A percentile compares a stretch with the other conserved stretches of the same genome.
These are phyloP conservation scores for Epiblema foenella DNA, from an alignment of 2,888 invertebrate species.

Conservation along the genomic window DNA sequence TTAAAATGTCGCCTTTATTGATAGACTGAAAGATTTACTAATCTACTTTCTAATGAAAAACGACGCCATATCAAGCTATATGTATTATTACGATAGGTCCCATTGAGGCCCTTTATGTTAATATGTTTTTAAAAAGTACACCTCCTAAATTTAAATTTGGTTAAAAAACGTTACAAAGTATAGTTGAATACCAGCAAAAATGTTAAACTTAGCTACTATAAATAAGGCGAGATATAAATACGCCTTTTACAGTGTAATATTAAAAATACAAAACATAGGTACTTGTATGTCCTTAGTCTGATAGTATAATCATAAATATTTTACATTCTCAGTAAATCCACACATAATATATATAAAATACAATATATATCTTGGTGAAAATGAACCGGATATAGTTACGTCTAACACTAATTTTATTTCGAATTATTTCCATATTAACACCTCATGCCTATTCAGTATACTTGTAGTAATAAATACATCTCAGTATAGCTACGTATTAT, in stretches of 20 bases:
- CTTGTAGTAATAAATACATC: background rate
- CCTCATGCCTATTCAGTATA: background rate
- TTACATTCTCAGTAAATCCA: background rate
- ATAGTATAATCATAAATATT: background rate
- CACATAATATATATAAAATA: background rate
- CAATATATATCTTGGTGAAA: background rate
- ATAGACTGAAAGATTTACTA: background rate
- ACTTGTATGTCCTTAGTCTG: too few relatives aligned
- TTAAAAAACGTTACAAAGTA: too few relatives aligned
- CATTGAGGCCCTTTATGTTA: too few relatives aligned
- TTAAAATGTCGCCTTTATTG: background rate
- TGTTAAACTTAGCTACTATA: background rate
- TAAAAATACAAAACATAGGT: too few relatives aligned
- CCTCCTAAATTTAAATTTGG: too few relatives aligned
- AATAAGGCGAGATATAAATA: too few relatives aligned
- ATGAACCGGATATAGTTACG: background rate
- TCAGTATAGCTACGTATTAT: background rate
- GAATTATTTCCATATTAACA: background rate
- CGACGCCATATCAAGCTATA: background rate
- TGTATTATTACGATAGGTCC: too few relatives aligned
- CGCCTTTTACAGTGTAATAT: background rate
- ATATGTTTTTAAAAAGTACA: too few relatives aligned
- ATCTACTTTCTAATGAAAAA: background rate
- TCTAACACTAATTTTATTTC: background rate
- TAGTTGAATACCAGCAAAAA: background rate